Evolutionary conservation across 2,888 invertebrate species (phyloP).

Genomic region (Brachylomia viminalis): DNA sequence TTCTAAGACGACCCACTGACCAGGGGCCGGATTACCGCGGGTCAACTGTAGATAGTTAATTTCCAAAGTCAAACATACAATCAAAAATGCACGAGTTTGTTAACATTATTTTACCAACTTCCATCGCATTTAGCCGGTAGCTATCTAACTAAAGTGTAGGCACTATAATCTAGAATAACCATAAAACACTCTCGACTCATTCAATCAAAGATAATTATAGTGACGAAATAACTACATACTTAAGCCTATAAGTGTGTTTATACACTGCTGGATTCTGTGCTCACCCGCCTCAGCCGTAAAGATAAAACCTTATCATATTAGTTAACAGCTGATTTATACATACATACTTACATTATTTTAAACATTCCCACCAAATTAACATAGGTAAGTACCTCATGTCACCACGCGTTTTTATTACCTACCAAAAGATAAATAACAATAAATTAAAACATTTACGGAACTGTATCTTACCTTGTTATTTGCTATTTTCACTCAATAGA

Average conservation of each 20-base stretch:
- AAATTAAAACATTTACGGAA: not conserved
- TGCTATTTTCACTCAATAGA: constrained; percentile 1
- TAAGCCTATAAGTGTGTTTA: not conserved
- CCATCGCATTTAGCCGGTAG: too few species aligned
- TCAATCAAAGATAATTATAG: not conserved
- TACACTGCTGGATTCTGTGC: not conserved
- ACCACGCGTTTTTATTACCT: not conserved
- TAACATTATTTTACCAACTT: not conserved
- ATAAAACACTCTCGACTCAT: not conserved
- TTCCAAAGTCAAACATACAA: too few species aligned
- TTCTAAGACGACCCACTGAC: too few species aligned
- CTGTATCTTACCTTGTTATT: constrained; percentile 22
- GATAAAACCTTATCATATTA: not conserved
- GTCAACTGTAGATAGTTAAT: not conserved
- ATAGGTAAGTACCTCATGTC: too few species aligned
- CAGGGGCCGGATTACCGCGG: not conserved
- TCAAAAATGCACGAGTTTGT: not conserved
- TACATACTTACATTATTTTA: not conserved
- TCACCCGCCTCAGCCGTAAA: not conserved
- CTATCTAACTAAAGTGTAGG: too few species aligned
- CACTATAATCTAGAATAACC: not conserved
- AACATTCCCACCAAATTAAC: not conserved
- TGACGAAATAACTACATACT: not conserved
- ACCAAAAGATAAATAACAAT: not conserved
- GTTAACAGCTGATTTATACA: not conserved